Evolutionary conservation across 2,113 vertebrate species (phyloP).

Genomic region (Emydocephalus ijimae): DNA sequence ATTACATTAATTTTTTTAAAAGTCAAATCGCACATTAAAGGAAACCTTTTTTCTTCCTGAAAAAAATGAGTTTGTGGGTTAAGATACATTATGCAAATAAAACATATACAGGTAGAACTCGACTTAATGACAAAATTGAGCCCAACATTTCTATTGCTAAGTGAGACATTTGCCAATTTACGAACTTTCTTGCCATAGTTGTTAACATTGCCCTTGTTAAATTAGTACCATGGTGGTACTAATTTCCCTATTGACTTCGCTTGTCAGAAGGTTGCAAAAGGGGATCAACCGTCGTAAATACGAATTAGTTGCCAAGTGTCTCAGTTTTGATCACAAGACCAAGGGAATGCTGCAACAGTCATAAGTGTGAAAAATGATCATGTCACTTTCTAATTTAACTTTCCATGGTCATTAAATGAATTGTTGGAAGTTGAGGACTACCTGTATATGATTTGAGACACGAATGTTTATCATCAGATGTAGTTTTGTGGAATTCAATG

Average conservation of each 20-base stretch:
- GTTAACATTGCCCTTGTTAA: not conserved
- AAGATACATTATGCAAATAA: not conserved
- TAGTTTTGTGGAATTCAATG: not conserved
- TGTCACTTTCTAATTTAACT: not conserved
- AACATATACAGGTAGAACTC: not conserved
- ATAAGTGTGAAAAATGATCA: not conserved
- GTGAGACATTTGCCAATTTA: not conserved
- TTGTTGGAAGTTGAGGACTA: not conserved
- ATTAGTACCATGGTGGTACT: not conserved
- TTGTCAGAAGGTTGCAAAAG: not conserved
- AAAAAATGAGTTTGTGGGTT: not conserved
- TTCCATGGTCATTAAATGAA: not conserved
- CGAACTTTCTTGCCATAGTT: not conserved
- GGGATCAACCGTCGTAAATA: not conserved
- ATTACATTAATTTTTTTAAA: not conserved
- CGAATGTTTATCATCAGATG: not conserved
- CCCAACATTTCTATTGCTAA: not conserved
- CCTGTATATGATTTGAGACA: not conserved
- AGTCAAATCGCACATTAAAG: not conserved
- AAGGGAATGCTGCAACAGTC: too few relatives aligned
- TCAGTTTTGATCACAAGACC: not conserved
- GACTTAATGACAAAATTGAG: not conserved
- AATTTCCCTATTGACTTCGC: not conserved
- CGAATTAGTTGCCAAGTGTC: not conserved
- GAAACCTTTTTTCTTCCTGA: not conserved